Evolutionary conservation across 2,888 invertebrate genomes (phyloP), one percentile per base, ranked within the genome.

Genomic region (Thera britannica): DNA sequence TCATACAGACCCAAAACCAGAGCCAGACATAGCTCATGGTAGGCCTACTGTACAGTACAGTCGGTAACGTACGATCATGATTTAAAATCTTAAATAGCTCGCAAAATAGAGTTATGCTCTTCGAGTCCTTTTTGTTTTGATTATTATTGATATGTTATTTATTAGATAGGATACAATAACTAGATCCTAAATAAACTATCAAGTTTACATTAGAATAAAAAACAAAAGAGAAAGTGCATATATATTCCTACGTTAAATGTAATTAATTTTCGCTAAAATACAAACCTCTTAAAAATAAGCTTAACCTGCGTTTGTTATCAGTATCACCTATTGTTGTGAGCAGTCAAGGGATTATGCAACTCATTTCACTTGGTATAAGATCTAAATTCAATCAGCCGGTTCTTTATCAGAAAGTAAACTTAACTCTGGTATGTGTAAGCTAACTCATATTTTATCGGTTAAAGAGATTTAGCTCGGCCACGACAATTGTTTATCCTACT

Each of bases 251-350:
- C 12, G 6, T 6, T 3, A 6, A 38, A 12, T 60, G 62, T 61
- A 58, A 61, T 65, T 58, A 61, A 61, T 62, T 67, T 64, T 34
- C 57, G 12, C 36, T 63, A n/a, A 57, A 55, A 36, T 5, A 36
- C 36, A 6, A 51, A 52, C 57, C 41, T 41, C 60, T 59, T 62
- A 48, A 41, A 56, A 72, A 70, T 71, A 67, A 69, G 49, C 71
- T 77, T 71, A 72, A 57, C 65, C 46, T 56, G 58, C 46, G 4
- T 5, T 52, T 67, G 75, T 81, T 79, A 81, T 75, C 73, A 77
- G 81, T 79, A 81, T 75, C 73, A 77, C 72, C 76, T 57, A 79
- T 80, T 81, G 82, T 81, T 81, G 74, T 72, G 65, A 35, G 71
- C 66, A 67, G 51, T 73, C 60, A 46, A 23, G 6, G 54, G 9